Evolutionary conservation across 2,113 vertebrate genomes (phyloP).

Genomic region (Sakesphorus luctuosus): DNA sequence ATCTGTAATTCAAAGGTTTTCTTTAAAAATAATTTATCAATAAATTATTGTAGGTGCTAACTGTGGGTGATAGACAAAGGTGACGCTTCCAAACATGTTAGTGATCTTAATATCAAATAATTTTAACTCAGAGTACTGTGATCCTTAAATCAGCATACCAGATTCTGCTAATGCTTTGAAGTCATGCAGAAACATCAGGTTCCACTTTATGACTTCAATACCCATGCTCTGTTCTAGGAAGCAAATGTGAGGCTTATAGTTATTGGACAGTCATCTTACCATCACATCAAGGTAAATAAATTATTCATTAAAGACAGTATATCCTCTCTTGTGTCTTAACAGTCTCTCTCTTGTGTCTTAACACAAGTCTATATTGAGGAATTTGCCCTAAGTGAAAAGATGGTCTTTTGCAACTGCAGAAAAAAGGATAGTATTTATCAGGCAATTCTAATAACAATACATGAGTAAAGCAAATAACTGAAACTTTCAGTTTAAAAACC

Average conservation of each 20-base stretch:
- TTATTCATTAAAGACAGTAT: background rate
- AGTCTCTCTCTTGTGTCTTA: background rate
- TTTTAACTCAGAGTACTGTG: background rate
- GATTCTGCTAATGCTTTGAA: background rate
- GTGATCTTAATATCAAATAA: background rate
- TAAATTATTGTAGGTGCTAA: background rate
- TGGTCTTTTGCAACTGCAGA: background rate
- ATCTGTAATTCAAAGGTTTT: background rate
- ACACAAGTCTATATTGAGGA: background rate
- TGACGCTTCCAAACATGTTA: background rate
- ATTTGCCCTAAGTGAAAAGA: background rate
- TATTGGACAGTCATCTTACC: constrained; percentile 89
- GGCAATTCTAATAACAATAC: background rate
- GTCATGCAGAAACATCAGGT: background rate
- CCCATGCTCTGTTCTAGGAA: constrained; percentile 74
- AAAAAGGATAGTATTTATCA: background rate
- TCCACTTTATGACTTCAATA: background rate
- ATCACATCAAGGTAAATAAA: constrained; percentile 88
- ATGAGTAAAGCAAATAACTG: background rate
- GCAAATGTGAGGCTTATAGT: constrained; percentile 86
- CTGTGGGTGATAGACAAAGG: background rate
- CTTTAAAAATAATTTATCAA: background rate
- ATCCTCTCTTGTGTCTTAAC: background rate
- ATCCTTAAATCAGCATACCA: background rate
- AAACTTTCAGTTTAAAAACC: background rate